These are phyloP conservation scores for Lota lota DNA, from an alignment of 2,113 vertebrate genomes.

Conservation along the genomic window DNA sequence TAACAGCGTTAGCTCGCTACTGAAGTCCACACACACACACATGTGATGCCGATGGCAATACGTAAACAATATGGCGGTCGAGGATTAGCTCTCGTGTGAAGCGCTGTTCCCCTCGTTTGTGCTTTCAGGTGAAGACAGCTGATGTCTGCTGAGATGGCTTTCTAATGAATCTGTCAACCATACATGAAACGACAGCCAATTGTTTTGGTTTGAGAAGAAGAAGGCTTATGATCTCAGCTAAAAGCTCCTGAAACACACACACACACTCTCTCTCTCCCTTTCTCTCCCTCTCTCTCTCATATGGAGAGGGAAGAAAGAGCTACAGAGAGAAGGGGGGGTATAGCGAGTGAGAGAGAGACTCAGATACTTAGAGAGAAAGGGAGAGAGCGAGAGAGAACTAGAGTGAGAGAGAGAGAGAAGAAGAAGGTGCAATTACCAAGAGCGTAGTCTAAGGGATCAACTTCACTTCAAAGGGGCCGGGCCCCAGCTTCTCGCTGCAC, in stretches of 20 bases:
- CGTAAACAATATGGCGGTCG: too few relatives aligned
- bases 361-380: constrained; percentile 6
- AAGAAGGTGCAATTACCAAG: constrained; percentile 71
- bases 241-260: too few relatives aligned
- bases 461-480: constrained; percentile 74
- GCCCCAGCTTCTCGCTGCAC: constrained; percentile 47
- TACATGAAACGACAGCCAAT: neutral
- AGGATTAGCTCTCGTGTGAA: too few relatives aligned
- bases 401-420: constrained; percentile 21
- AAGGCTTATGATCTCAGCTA: too few relatives aligned
- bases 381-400: constrained; percentile 15
- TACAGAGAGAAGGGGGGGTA: constrained; percentile 4
- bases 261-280: constrained; percentile 23
- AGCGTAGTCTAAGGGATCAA: constrained; percentile 74
- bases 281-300: constrained; percentile 4
- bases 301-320: constrained; percentile 24
- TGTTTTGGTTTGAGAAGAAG: constrained; percentile 17
- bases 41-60: too few relatives aligned
- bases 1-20: too few relatives aligned
- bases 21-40: too few relatives aligned
- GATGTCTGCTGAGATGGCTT: neutral
- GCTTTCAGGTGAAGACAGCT: too few relatives aligned
- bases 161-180: neutral
- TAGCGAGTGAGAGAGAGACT: constrained; percentile 23
- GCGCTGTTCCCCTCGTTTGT: too few relatives aligned